Percentiles rank a stretch among this genome's conserved stretches.
phyloP scores from a whole-genome alignment of 2,888 invertebrate genomes.

The Smittia sp. region DNA sequence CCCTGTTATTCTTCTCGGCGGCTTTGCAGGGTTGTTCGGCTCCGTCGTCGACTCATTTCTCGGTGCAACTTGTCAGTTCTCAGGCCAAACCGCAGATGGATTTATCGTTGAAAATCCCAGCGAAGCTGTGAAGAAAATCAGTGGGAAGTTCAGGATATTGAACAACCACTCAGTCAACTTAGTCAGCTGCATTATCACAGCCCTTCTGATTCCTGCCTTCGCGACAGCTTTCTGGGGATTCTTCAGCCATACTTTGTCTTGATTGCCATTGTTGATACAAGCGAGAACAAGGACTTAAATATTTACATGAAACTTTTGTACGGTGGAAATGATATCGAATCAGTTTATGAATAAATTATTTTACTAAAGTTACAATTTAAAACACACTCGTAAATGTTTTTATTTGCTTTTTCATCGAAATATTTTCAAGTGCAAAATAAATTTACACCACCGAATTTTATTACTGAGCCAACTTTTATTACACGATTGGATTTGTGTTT shows the following conservation, averaged over 20 bases:
- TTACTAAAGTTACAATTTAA: too few relatives aligned
- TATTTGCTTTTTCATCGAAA: too few relatives aligned
- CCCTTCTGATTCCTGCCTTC: constrained; percentile 61
- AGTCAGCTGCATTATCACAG: constrained; percentile 72
- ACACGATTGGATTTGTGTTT: too few relatives aligned
- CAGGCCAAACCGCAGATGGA: constrained; percentile 71
- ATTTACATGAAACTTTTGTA: too few relatives aligned
- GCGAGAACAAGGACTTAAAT: too few relatives aligned
- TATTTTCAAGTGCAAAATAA: too few relatives aligned
- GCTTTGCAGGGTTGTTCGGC: constrained; percentile 72
- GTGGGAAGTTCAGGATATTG: constrained; percentile 66
- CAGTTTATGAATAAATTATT: too few relatives aligned
- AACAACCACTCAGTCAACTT: constrained; percentile 89
- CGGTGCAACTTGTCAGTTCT: constrained; percentile 83
- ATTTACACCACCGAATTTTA: too few relatives aligned
- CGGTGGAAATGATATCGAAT: too few relatives aligned
- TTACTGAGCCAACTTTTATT: too few relatives aligned
- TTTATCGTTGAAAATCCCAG: constrained; percentile 71
- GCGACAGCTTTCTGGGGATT: not conserved
- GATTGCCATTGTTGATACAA: too few relatives aligned
- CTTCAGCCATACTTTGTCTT: not conserved
- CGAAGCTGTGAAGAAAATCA: constrained; percentile 67
- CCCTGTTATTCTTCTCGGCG: constrained; percentile 72
- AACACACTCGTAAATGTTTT: too few relatives aligned
- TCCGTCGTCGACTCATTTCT: constrained; percentile 79